phyloP scores from a whole-genome alignment of 2,888 invertebrate genomes.

The Mesopsocus fuscifrons region DNA sequence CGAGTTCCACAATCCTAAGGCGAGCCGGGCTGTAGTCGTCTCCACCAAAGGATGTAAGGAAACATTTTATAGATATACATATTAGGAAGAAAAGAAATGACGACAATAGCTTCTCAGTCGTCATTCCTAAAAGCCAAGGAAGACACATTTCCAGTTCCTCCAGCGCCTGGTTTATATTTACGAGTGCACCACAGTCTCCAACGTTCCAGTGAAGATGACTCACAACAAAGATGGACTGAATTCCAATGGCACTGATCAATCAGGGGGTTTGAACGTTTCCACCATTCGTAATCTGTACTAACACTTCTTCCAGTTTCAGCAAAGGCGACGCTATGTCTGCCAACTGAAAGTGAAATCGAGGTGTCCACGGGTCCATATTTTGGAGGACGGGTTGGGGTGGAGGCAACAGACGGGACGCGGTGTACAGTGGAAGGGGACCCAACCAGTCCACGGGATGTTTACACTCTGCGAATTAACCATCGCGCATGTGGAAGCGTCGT shows the following conservation, averaged over 20 bases:
- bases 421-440: constrained; percentile 59
- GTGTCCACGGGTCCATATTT: constrained; percentile 68
- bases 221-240: too few relatives aligned
- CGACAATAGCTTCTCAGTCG: too few relatives aligned
- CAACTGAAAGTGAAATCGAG: constrained; percentile 63
- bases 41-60: constrained; percentile 71
- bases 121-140: too few relatives aligned
- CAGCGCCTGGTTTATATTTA: too few relatives aligned
- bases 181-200: too few relatives aligned
- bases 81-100: background rate
- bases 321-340: constrained; percentile 56
- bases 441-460: constrained; percentile 48
- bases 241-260: too few relatives aligned
- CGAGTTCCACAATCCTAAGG: constrained; percentile 27
- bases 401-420: constrained; percentile 40
- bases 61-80: too few relatives aligned
- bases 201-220: too few relatives aligned
- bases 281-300: too few relatives aligned
- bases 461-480: constrained; percentile 54
- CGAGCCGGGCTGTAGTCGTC: constrained; percentile 44
- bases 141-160: too few relatives aligned
- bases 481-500: constrained; percentile 53
- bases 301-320: constrained; percentile 77
- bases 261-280: too few relatives aligned
- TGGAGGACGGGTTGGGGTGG: constrained; percentile 56